Evolutionary conservation across 2,888 invertebrate species (phyloP), one percentile per base, ranked within the genome.

Genomic region (Eudasyphora cyanicolor): DNA sequence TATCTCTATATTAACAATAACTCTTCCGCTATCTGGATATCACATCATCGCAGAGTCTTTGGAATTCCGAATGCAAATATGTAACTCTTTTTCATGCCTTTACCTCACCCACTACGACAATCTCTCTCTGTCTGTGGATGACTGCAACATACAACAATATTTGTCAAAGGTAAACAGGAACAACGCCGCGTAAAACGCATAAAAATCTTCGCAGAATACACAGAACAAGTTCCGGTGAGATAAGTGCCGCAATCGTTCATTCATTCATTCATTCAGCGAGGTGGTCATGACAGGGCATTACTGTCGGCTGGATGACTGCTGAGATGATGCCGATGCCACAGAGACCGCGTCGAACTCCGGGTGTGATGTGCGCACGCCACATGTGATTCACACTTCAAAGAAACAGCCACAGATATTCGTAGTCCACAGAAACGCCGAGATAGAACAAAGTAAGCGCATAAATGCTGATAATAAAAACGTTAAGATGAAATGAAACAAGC

Each of bases 381-480:
- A 29, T 71, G 70, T 84, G 84, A 84, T 73, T 84, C 84, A 84
- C 84, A 84, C 81, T 84, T 84, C 84, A 84, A 84, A 84, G 78
- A 62, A 84, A 78, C 27, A 27, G 74, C 62, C 51, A 51, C 19
- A 57, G 29, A 62, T 51, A 60, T 57, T 45, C 17, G 10, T 54
- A n/a, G n/a, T 42, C 2, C 27, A 75, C 62, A 77, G 64, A 69
- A 8, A 27, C 62, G n/a, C n/a, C n/a, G n/a, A n/a, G n/a, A n/a
- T n/a, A 38, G 76, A 42, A 67, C 67, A 29, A 60, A 29, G 60
- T 29, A 60, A 60, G 60, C 29, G 29, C 60, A 64, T 73, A 82
- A 69, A 76, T 57, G 27, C 80, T 71, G 78, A 81, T 81, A 78
- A 84, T 84, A 81, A 81, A 84, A 81, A n/a, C n/a, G 35, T 76